These are phyloP conservation scores for Hippocampus guttulatus DNA, from an alignment of 2,113 vertebrate species.

Conservation along the genomic window DNA sequence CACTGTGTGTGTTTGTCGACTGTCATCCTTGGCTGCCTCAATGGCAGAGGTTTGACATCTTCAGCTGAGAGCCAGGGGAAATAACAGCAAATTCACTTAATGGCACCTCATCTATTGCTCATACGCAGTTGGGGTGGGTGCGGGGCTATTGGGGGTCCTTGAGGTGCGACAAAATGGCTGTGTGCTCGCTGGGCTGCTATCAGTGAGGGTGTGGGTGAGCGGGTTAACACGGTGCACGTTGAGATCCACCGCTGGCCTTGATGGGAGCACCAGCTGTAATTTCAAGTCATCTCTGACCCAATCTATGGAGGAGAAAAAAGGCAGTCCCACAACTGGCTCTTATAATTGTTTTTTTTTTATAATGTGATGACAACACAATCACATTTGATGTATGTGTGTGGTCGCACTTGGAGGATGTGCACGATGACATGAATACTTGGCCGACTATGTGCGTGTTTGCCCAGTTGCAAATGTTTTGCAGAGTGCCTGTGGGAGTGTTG, in stretches of 20 bases:
- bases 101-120: slow-evolving; percentile 66
- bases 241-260: slow-evolving; percentile 47
- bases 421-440: slow-evolving; percentile 12
- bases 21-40: slow-evolving; percentile 66
- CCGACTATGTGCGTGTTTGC: slow-evolving; percentile 16
- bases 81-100: slow-evolving; percentile 73
- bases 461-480: slow-evolving; percentile 24
- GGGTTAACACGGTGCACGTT: slow-evolving; percentile 50
- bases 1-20: slow-evolving; percentile 33
- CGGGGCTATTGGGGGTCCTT: slow-evolving; percentile 35
- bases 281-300: slow-evolving; percentile 61
- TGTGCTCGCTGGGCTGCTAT: slow-evolving; percentile 43
- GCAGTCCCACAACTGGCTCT: not conserved
- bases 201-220: slow-evolving; percentile 51
- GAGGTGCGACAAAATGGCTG: slow-evolving; percentile 64
- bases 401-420: slow-evolving; percentile 2
- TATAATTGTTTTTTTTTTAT: slow-evolving; percentile 13
- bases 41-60: slow-evolving; percentile 68
- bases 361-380: slow-evolving; percentile 48
- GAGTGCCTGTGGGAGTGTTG: slow-evolving; percentile 48
- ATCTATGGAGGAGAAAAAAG: slow-evolving; percentile 13
- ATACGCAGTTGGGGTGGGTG: slow-evolving; percentile 39
- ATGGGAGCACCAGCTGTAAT: slow-evolving; percentile 53
- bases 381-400: slow-evolving; percentile 22
- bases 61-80: slow-evolving; percentile 72